Conservation (phyloP, 2,113 vertebrate species). For the Pithys albifrons region DNA sequence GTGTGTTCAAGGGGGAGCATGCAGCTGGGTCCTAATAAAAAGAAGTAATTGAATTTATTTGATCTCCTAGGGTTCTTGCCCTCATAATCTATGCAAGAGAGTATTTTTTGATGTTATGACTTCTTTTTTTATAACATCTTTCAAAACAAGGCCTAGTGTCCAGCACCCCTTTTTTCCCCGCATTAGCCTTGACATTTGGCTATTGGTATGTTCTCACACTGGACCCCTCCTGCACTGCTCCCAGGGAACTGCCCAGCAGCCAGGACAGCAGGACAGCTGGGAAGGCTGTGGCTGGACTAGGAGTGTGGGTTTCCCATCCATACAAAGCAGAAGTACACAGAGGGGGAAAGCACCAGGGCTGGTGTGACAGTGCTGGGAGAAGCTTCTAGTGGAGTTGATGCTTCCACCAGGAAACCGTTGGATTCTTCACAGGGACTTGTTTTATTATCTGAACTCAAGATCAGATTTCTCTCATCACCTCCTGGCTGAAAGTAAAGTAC, state of each 20-base stretch:
- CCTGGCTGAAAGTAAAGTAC: background rate
- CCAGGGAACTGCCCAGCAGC: background rate
- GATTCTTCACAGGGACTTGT: background rate
- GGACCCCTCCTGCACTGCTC: background rate
- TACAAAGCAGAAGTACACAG: background rate
- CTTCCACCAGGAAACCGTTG: background rate
- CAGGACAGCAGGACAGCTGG: background rate
- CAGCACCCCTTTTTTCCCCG: background rate
- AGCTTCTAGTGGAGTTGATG: background rate
- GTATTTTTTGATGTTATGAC: background rate
- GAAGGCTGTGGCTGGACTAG: background rate
- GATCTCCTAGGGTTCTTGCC: background rate
- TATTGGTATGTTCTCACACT: background rate
- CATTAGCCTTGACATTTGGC: background rate
- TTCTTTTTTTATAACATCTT: background rate
- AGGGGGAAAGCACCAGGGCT: background rate
- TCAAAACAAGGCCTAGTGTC: background rate
- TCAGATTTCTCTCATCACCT: background rate
- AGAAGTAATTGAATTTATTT: background rate
- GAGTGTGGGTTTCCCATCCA: fast-evolving
- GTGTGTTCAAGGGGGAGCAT: background rate
- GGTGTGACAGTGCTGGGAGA: background rate
- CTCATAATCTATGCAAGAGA: background rate
- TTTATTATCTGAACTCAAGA: background rate
- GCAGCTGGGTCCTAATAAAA: background rate